These are phyloP conservation scores for Iguana delicatissima DNA, from an alignment of 2,797 vertebrate species.

Conservation along the genomic window DNA sequence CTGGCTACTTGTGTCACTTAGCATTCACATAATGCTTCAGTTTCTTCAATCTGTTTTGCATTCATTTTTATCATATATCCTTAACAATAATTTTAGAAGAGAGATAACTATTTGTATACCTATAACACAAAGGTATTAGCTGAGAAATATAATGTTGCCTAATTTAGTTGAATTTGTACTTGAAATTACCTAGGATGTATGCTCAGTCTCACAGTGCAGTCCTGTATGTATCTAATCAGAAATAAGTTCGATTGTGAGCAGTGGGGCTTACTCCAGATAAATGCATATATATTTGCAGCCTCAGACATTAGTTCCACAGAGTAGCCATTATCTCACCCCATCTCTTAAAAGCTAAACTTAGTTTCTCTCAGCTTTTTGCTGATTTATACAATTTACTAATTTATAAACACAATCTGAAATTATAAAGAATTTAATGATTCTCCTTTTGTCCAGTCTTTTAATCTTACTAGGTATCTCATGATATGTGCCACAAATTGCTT, in stretches of 20 bases:
- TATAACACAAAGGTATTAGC: neutral
- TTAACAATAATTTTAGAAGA: neutral
- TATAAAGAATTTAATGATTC: constrained; percentile 11
- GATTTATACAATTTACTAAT: neutral
- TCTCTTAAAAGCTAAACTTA: neutral
- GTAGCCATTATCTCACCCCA: neutral
- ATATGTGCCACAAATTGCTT: neutral
- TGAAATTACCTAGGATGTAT: too few relatives aligned
- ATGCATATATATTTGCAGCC: too few relatives aligned
- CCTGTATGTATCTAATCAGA: neutral
- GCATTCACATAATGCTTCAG: neutral
- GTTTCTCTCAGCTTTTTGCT: constrained; percentile 14
- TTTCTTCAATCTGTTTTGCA: neutral
- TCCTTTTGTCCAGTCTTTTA: constrained; percentile 38
- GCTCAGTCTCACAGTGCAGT: neutral
- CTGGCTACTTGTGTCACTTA: too few relatives aligned
- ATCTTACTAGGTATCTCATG: constrained; percentile 36
- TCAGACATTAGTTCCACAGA: neutral
- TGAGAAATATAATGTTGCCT: neutral
- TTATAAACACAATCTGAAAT: constrained; percentile 25
- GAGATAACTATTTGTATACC: neutral
- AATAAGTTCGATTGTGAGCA: neutral
- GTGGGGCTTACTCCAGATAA: neutral
- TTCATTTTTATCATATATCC: neutral
- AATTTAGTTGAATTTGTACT: neutral